Conservation (phyloP, 2,888 invertebrate genomes). For the Drosophila suboccidentalis region DNA sequence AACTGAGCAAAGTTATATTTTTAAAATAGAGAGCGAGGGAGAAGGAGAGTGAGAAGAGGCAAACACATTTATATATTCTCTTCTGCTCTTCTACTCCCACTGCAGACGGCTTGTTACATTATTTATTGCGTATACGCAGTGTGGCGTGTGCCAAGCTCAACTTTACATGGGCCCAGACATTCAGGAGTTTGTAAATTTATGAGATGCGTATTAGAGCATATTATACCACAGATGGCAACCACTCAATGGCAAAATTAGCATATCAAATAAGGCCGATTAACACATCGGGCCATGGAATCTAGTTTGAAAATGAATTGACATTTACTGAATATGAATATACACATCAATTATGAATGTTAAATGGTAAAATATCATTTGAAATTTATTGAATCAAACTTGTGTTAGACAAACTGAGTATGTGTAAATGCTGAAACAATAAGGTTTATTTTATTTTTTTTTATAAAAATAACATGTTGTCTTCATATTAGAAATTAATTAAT, state of each 20-base stretch:
- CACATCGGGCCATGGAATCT: conserved; percentile 40
- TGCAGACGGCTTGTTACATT: conserved; percentile 44
- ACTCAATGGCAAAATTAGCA: conserved; percentile 70
- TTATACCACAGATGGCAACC: conserved; percentile 24
- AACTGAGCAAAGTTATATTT: conserved; percentile 45
- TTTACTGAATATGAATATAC: background rate
- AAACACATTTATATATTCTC: background rate
- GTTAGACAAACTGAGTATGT: background rate
- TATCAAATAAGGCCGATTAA: conserved; percentile 59
- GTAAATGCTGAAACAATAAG: too few species aligned
- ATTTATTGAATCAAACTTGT: background rate
- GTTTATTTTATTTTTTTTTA: too few species aligned
- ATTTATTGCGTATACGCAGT: conserved; percentile 66
- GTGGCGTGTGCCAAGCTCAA: conserved; percentile 31
- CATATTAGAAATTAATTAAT: too few species aligned
- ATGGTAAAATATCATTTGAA: background rate
- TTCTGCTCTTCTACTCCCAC: background rate
- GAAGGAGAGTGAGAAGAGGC: background rate
- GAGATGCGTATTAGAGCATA: conserved; percentile 30
- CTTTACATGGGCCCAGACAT: conserved; percentile 39
- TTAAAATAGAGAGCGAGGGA: conserved; percentile 6
- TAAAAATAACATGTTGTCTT: too few species aligned
- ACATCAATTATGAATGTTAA: background rate
- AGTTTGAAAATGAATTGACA: conserved; percentile 36
- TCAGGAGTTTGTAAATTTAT: conserved; percentile 54